A percentile compares a stretch with the other conserved stretches of the same genome.
Conservation (phyloP, 1,140 invertebrate species). For the Homalodisca vitripennis region DNA sequence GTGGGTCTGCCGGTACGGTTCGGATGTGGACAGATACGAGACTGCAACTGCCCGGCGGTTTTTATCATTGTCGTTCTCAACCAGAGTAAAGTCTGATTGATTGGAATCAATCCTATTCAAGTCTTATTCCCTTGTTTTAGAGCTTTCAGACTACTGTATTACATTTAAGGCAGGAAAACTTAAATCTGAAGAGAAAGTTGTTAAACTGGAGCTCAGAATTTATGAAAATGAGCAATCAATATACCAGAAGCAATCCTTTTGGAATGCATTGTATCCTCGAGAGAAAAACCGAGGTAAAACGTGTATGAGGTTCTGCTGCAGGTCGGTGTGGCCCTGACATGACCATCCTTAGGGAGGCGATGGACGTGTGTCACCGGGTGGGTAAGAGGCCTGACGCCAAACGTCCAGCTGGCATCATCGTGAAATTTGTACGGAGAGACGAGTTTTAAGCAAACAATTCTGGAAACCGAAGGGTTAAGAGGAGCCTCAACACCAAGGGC, state of each 20-base stretch:
- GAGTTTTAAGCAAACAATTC: not conserved
- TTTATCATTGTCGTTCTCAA: too few species aligned
- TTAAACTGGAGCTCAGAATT: slow-evolving; percentile 2
- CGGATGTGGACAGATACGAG: too few species aligned
- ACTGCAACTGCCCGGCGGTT: too few species aligned
- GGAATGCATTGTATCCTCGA: not conserved
- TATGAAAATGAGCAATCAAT: not conserved
- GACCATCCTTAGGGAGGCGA: not conserved
- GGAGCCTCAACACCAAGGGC: not conserved
- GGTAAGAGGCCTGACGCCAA: not conserved
- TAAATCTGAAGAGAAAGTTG: not conserved
- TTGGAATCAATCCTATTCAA: too few species aligned
- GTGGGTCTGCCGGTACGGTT: too few species aligned
- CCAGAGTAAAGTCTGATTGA: too few species aligned
- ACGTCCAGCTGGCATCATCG: not conserved
- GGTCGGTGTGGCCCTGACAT: not conserved
- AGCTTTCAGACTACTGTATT: too few species aligned
- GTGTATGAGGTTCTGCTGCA: not conserved
- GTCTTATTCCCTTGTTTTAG: too few species aligned
- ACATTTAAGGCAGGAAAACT: not conserved
- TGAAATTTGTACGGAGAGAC: slow-evolving; percentile 7
- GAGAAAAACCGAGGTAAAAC: too few species aligned
- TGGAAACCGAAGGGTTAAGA: not conserved
- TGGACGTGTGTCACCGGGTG: not conserved
- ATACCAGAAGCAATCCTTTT: not conserved